A percentile compares a stretch with the other conserved stretches of the same genome.
Conservation (phyloP, 1,140 invertebrate genomes). For the Gerris buenoi region DNA sequence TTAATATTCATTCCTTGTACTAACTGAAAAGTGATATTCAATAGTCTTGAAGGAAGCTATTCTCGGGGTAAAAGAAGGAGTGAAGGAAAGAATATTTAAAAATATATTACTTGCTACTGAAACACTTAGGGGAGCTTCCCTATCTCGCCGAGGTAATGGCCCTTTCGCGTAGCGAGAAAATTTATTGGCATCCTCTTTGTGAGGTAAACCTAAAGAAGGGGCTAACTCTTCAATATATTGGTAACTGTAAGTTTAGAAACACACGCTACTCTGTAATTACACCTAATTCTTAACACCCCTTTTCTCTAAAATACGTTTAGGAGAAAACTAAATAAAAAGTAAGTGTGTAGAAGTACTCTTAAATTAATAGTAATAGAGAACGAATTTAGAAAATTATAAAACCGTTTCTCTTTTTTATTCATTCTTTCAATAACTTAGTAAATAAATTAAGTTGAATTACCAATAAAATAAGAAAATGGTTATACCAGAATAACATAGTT, state of each 20-base stretch:
- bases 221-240: not conserved
- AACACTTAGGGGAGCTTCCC: not conserved
- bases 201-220: not conserved
- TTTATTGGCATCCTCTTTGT: not conserved
- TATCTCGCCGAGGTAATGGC: not conserved
- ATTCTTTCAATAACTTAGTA: too few relatives aligned
- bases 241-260: not conserved
- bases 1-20: not conserved
- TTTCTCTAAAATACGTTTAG: too few relatives aligned
- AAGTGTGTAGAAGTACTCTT: too few relatives aligned
- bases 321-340: too few relatives aligned
- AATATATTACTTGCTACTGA: not conserved
- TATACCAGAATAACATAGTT: too few relatives aligned
- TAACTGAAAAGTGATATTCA: not conserved
- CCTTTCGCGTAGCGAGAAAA: not conserved
- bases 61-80: not conserved
- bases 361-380: too few relatives aligned
- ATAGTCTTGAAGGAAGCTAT: not conserved
- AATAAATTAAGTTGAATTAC: too few relatives aligned
- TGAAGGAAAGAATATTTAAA: not conserved
- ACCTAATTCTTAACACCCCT: not conserved
- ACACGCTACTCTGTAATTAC: not conserved
- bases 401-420: too few relatives aligned
- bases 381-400: too few relatives aligned
- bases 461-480: too few relatives aligned